Conservation (phyloP, 1,140 invertebrate genomes). For the Laupala kohalensis region DNA sequence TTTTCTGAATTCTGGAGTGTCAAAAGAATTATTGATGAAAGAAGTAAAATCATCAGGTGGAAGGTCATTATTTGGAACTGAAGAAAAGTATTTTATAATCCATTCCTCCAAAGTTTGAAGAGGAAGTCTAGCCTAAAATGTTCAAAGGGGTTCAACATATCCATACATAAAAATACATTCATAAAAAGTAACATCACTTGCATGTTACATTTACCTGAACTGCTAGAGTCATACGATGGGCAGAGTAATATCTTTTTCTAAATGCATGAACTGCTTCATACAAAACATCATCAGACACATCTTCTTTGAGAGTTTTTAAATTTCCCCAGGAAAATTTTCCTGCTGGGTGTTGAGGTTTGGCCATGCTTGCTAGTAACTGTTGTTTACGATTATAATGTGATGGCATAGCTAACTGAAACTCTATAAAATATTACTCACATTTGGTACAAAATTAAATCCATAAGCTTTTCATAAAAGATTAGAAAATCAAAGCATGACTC, state of each 20-base stretch:
- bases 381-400: slow-evolving; percentile 54
- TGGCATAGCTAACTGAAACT: slow-evolving; percentile 59
- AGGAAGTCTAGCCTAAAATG: slow-evolving; percentile 52
- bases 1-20: slow-evolving; percentile 48
- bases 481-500: slow-evolving; percentile 16
- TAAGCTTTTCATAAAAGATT: slow-evolving; percentile 7
- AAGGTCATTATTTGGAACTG: slow-evolving; percentile 47
- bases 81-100: slow-evolving; percentile 46
- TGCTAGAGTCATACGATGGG: slow-evolving; percentile 76
- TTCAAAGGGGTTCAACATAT: neutral
- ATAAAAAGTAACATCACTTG: neutral
- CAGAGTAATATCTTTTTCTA: slow-evolving; percentile 68
- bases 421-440: slow-evolving; percentile 27
- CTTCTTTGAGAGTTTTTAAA: slow-evolving; percentile 55
- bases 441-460: slow-evolving; percentile 3
- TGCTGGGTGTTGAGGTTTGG: slow-evolving; percentile 54
- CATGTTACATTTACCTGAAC: slow-evolving; percentile 40
- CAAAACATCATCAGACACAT: slow-evolving; percentile 47
- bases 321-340: slow-evolving; percentile 79
- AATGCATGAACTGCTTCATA: slow-evolving; percentile 61
- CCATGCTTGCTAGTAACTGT: slow-evolving; percentile 55
- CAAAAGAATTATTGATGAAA: slow-evolving; percentile 37
- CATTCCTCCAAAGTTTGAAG: slow-evolving; percentile 58
- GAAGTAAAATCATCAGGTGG: slow-evolving; percentile 42
- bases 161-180: neutral